Evolutionary conservation across 2,797 vertebrate species (phyloP).

Genomic region (Anguilla anguilla): DNA sequence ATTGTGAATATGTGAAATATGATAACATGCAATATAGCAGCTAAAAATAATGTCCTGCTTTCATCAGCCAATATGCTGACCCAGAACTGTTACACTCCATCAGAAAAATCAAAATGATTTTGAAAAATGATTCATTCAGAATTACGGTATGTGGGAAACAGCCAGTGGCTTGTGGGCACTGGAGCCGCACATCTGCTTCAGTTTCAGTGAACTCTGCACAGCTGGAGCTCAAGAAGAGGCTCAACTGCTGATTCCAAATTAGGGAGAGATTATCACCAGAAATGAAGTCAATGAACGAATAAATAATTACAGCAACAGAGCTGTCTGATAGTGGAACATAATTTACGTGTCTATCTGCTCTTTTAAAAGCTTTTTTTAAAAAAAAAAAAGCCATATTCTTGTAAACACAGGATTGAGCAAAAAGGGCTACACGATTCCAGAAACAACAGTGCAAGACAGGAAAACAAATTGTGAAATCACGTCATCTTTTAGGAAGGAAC

Average conservation of each 20-base stretch:
- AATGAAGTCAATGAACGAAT: not conserved
- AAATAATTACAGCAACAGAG: not conserved
- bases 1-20: not conserved
- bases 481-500: conserved; percentile 13
- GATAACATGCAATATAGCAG: conserved; percentile 8
- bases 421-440: not conserved
- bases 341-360: not conserved
- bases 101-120: not conserved
- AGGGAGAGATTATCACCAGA: not conserved
- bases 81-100: not conserved
- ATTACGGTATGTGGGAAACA: not conserved
- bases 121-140: not conserved
- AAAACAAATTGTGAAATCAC: not conserved
- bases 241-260: not conserved
- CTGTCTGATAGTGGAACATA: not conserved
- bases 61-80: not conserved
- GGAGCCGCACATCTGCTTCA: not conserved
- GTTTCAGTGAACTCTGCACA: not conserved
- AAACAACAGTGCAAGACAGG: not conserved
- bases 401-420: not conserved
- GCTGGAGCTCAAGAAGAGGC: not conserved
- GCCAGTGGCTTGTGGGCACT: not conserved
- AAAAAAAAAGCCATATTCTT: not conserved
- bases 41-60: not conserved
- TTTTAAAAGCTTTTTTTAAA: not conserved